Evolutionary conservation across 2,113 vertebrate species (phyloP).

Genomic region (Setophaga kirtlandii): DNA sequence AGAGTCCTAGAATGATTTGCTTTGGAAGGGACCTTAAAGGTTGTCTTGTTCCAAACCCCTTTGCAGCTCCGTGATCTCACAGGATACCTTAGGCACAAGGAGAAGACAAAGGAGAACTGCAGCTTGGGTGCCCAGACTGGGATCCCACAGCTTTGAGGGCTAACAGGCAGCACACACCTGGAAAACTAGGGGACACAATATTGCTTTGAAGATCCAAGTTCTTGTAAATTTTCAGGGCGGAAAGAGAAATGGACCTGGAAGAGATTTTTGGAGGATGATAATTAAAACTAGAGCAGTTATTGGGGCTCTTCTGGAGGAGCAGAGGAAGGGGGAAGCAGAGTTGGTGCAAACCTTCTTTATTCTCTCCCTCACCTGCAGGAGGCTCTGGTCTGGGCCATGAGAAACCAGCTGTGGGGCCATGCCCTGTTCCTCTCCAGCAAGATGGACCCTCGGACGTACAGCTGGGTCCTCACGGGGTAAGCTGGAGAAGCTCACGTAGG

Average conservation of each 20-base stretch:
- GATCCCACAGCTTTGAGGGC: background rate
- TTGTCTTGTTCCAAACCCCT: background rate
- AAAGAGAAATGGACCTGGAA: background rate
- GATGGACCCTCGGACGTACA: conserved; percentile 89
- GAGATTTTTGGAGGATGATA: background rate
- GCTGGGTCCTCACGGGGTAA: conserved; percentile 86
- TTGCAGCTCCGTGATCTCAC: background rate
- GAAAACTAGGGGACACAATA: background rate
- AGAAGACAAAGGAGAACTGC: background rate
- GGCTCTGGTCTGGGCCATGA: conserved; percentile 90
- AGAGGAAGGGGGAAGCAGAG: background rate
- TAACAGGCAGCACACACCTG: background rate
- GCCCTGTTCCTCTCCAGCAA: conserved; percentile 93
- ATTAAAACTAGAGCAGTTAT: background rate
- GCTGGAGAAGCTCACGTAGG: conserved; percentile 4
- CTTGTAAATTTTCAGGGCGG: background rate
- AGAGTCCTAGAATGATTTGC: background rate
- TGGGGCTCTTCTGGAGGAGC: background rate
- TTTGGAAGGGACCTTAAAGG: background rate
- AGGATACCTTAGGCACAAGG: background rate
- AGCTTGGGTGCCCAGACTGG: background rate
- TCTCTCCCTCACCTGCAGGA: conserved; percentile 74
- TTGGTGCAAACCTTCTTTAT: background rate
- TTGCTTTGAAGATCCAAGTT: background rate
- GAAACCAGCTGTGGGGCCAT: conserved; percentile 89